These are phyloP conservation scores for Litoditis marina DNA, from an alignment of 2,888 invertebrate species.

Conservation along the genomic window DNA sequence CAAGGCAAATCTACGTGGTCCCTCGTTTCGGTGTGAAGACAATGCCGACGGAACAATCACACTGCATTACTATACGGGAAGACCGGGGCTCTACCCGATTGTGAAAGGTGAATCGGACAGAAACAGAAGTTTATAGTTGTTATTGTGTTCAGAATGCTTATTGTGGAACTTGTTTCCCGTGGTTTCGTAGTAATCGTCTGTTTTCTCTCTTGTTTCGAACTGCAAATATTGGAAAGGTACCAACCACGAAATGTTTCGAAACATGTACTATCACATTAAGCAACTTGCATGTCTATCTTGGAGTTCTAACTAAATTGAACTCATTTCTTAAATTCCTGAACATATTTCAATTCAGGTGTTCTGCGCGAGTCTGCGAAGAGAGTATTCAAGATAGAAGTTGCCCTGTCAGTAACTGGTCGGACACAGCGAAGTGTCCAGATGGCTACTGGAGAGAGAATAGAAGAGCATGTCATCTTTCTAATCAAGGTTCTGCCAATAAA, in stretches of 20 bases:
- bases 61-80: constrained; percentile 90
- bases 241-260: no score
- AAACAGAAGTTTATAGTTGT: no score
- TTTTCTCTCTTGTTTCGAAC: no score
- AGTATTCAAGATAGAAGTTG: constrained; percentile 87
- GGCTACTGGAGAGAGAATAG: constrained; percentile 45
- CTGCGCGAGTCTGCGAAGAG: constrained; percentile 92
- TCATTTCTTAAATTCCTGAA: no score
- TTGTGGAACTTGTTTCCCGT: no score
- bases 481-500: constrained; percentile 44
- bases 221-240: no score
- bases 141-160: no score
- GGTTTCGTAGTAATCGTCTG: no score
- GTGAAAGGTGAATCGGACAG: constrained; percentile 68
- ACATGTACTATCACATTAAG: no score
- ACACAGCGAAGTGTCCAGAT: constrained; percentile 68
- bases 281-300: no score
- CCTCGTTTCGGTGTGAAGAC: constrained; percentile 73
- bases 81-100: constrained; percentile 87
- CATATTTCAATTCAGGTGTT: constrained; percentile 70
- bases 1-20: constrained; percentile 64
- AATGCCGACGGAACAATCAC: constrained; percentile 83
- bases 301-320: no score
- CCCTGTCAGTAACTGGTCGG: constrained; percentile 81
- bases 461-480: constrained; percentile 55